Evolutionary conservation across 2,797 vertebrate genomes (phyloP).

Genomic region (Podargus strigoides): DNA sequence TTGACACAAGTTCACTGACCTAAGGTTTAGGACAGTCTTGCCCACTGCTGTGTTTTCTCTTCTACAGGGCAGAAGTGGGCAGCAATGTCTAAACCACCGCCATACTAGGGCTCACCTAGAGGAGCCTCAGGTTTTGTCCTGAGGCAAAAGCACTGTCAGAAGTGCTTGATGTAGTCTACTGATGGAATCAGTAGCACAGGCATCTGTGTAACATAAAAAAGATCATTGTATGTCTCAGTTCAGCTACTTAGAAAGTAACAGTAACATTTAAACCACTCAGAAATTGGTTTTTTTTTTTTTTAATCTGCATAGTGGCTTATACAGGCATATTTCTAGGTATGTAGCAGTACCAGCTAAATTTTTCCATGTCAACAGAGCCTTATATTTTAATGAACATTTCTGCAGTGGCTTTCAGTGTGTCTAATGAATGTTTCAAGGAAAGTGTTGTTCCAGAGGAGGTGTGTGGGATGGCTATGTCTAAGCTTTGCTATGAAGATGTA

Average conservation of each 20-base stretch:
- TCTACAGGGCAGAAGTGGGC: not conserved
- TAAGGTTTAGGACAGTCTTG: not conserved
- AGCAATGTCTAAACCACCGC: not conserved
- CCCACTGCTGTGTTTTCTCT: not conserved
- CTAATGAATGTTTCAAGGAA: not conserved
- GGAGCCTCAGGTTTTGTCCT: not conserved
- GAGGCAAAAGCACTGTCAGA: not conserved
- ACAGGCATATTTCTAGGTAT: not conserved
- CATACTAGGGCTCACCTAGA: not conserved
- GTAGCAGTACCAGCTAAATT: not conserved
- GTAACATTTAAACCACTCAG: not conserved
- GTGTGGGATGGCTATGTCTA: not conserved
- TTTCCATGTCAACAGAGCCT: not conserved
- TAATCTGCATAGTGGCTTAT: not conserved
- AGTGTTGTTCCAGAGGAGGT: not conserved
- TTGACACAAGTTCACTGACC: accelerated
- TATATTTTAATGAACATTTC: not conserved
- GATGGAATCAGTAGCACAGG: not conserved
- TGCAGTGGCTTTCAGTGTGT: not conserved
- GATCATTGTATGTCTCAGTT: not conserved
- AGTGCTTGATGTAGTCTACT: not conserved
- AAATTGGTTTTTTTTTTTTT: not conserved
- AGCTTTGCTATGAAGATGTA: not conserved
- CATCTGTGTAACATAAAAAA: not conserved
- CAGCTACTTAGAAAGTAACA: not conserved